Evolutionary conservation across 2,113 vertebrate species (phyloP), one percentile per base, ranked within the genome.

Genomic region (Anthoscopus minutus): DNA sequence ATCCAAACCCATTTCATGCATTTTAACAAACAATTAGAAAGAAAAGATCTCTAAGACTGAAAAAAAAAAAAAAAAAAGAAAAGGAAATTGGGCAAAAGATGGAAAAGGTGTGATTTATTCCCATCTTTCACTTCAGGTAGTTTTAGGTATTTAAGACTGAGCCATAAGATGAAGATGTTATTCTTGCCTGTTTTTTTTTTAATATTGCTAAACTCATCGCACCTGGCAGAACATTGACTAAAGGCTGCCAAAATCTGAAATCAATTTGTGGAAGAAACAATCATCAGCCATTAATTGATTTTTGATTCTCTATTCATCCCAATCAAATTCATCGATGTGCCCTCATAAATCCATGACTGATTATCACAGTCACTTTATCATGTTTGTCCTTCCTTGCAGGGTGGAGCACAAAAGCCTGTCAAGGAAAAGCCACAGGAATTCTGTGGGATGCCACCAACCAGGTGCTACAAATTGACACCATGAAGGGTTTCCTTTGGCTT

Each of bases 251-350:
- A 97, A 96, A 95, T 48, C 44, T 86, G 76, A 93, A 97, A 97
- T 94, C 84, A 78, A 83, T 96, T 91, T 96, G 81, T 23, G 31
- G 54, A 86, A 96, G 92, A 96, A 97, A 97, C 56, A 96, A 93
- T 96, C 81, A 97, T 95, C 95, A 89, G 85, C 96, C 95, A 95
- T 93, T 97, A 96, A 97, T 67, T 95, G 96, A 97, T 96, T 96
- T 97, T 89, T 95, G 88, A 97, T 97, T 95, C 57, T 27, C 61
- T 93, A 76, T 88, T 86, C 54, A 83, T 92, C 37, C 81, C 94
- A 96, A 94, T 96, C 89, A 94, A 88, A 96, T 88, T 44, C 62
- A 96, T 23, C 21, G 13, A 50, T 17, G 70, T 56, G 51, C 47
- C 93, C 83, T 86, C 42, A 78, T 60, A 92, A 96, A 94, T 70